phyloP scores from a whole-genome alignment of 2,797 vertebrate species.

The Erpetoichthys calabaricus region DNA sequence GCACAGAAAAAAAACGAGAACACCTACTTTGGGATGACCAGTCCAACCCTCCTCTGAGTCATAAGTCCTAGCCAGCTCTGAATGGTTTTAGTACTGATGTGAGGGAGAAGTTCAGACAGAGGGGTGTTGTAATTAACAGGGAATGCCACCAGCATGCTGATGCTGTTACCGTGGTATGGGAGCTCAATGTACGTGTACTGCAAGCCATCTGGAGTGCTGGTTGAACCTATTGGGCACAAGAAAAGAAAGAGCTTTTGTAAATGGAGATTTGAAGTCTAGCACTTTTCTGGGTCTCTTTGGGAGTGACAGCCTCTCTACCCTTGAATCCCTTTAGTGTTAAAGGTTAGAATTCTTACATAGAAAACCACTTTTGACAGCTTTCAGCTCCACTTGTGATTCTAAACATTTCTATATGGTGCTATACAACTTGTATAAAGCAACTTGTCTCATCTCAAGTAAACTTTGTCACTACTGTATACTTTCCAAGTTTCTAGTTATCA shows the following conservation, averaged over 20 bases:
- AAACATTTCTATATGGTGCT: too few relatives aligned
- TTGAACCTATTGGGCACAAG: constrained; percentile 43
- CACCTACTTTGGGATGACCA: constrained; percentile 79
- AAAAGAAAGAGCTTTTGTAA: constrained; percentile 3
- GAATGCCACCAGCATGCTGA: constrained; percentile 80
- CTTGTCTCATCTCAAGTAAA: too few relatives aligned
- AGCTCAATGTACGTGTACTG: constrained; percentile 82
- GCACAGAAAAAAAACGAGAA: constrained; percentile 3
- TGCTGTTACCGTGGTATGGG: constrained; percentile 73
- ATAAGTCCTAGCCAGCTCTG: constrained; percentile 71
- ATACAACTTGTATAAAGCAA: too few relatives aligned
- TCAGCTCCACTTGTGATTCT: too few relatives aligned
- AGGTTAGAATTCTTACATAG: too few relatives aligned
- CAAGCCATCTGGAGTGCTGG: constrained; percentile 62
- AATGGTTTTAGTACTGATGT: constrained; percentile 77
- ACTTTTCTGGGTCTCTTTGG: too few relatives aligned
- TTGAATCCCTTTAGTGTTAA: too few relatives aligned
- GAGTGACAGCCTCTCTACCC: too few relatives aligned
- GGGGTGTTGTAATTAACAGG: constrained; percentile 59
- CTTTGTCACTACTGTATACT: too few relatives aligned
- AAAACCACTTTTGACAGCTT: too few relatives aligned
- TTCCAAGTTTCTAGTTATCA: too few relatives aligned
- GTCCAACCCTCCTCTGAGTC: constrained; percentile 66
- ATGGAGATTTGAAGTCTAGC: too few relatives aligned
- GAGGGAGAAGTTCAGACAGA: constrained; percentile 63